phyloP scores from a whole-genome alignment of 1,140 invertebrate species.

The Lordiphosa clarofinis region DNA sequence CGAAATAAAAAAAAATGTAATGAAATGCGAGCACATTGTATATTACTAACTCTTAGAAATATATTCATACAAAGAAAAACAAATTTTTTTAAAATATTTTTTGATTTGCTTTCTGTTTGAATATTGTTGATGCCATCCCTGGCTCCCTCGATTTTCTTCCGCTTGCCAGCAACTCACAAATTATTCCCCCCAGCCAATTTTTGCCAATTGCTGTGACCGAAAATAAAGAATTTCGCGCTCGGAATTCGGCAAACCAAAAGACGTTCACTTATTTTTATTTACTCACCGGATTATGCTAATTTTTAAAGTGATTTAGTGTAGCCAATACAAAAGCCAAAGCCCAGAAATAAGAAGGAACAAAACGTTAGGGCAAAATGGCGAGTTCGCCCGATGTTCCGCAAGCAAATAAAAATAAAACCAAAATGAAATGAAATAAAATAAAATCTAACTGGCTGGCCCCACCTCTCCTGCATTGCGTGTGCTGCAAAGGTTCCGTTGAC shows the following conservation, averaged over 20 bases:
- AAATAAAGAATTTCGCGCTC: slow-evolving; percentile 27
- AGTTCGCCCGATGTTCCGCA: slow-evolving; percentile 11
- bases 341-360: slow-evolving; percentile 22
- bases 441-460: slow-evolving; percentile 56
- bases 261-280: slow-evolving; percentile 76
- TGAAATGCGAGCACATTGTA: neutral
- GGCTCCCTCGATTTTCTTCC: neutral
- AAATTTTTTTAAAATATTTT: too few species aligned
- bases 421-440: slow-evolving; percentile 62
- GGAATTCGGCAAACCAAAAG: slow-evolving; percentile 41
- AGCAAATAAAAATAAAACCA: slow-evolving; percentile 61
- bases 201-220: slow-evolving; percentile 9
- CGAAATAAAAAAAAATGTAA: neutral
- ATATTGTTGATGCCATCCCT: slow-evolving; percentile 2
- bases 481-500: slow-evolving; percentile 66
- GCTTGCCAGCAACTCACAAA: slow-evolving; percentile 5
- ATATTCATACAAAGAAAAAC: too few species aligned
- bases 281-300: slow-evolving; percentile 77
- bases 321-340: slow-evolving; percentile 53
- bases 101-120: too few species aligned
- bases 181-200: neutral
- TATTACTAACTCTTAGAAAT: too few species aligned
- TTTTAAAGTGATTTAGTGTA: slow-evolving; percentile 76
- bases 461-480: slow-evolving; percentile 48
- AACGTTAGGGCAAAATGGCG: slow-evolving; percentile 17